phyloP scores from a whole-genome alignment of 2,888 invertebrate genomes.

The Nymphalis c-album region DNA sequence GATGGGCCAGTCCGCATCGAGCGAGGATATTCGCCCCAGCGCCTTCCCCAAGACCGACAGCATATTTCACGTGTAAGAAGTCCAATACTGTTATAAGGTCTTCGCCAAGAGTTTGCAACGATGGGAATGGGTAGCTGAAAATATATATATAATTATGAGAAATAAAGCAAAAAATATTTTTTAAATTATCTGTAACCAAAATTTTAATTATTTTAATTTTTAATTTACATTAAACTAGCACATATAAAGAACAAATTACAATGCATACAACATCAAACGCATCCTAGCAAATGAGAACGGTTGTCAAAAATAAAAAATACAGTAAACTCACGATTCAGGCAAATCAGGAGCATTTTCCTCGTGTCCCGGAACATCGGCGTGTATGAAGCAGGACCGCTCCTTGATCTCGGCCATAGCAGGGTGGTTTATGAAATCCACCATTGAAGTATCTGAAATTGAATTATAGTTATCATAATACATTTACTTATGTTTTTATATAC shows the following conservation, averaged over 20 bases:
- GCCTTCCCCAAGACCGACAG: slow-evolving; percentile 92
- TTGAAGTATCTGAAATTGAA: slow-evolving; percentile 84
- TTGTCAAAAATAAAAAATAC: background rate
- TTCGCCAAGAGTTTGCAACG: slow-evolving; percentile 90
- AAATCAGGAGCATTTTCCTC: slow-evolving; percentile 90
- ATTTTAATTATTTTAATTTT: no score
- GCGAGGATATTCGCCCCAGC: slow-evolving; percentile 93
- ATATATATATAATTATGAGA: background rate
- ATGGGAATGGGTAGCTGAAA: slow-evolving; percentile 88
- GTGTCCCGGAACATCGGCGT: slow-evolving; percentile 93
- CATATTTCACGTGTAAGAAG: slow-evolving; percentile 90
- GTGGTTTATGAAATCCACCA: slow-evolving; percentile 91
- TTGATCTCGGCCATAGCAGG: slow-evolving; percentile 92
- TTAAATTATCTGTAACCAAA: no score
- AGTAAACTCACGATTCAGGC: slow-evolving; percentile 85
- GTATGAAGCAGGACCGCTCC: slow-evolving; percentile 92
- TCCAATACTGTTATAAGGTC: slow-evolving; percentile 91
- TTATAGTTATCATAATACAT: background rate
- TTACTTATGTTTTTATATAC: no score
- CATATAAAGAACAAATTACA: background rate
- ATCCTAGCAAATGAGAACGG: background rate
- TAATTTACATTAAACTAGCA: no score
- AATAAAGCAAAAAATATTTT: no score
- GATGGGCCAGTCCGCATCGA: slow-evolving; percentile 91
- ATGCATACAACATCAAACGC: background rate